These are phyloP conservation scores for Parochlus steinenii DNA, from an alignment of 2,888 invertebrate genomes.

Conservation along the genomic window DNA sequence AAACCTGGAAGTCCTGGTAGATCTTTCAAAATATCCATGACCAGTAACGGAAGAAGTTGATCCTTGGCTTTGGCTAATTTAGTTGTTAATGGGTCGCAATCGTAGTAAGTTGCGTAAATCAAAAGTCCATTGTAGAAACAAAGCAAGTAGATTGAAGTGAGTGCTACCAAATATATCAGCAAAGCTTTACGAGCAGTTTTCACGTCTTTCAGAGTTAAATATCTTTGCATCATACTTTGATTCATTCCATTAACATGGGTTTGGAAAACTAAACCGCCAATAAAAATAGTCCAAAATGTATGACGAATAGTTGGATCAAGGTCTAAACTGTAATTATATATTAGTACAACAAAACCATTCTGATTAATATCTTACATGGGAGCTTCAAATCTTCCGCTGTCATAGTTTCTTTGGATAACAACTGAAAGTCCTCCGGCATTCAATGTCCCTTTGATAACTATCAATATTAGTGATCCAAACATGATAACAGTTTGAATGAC, in stretches of 20 bases:
- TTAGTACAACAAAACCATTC: too few relatives aligned
- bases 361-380: slow-evolving; percentile 45
- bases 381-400: slow-evolving; percentile 41
- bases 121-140: slow-evolving; percentile 57
- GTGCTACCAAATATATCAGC: slow-evolving; percentile 44
- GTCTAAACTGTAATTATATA: slow-evolving; percentile 60
- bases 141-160: slow-evolving; percentile 40
- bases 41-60: slow-evolving; percentile 66
- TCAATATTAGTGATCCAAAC: slow-evolving; percentile 47
- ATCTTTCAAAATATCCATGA: slow-evolving; percentile 66
- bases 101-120: slow-evolving; percentile 54
- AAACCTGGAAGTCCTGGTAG: slow-evolving; percentile 71
- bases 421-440: slow-evolving; percentile 43
- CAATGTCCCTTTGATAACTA: slow-evolving; percentile 43
- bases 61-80: slow-evolving; percentile 62
- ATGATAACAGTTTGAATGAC: slow-evolving; percentile 51
- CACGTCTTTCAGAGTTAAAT: slow-evolving; percentile 55
- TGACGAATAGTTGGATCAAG: slow-evolving; percentile 63
- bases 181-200: slow-evolving; percentile 51
- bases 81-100: slow-evolving; percentile 64
- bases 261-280: slow-evolving; percentile 65
- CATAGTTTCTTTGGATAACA: slow-evolving; percentile 38
- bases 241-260: slow-evolving; percentile 60
- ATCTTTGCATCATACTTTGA: slow-evolving; percentile 75
- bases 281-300: slow-evolving; percentile 53